These are phyloP conservation scores for Leptinotarsa tumamoca DNA, from an alignment of 2,888 invertebrate species.

Conservation along the genomic window DNA sequence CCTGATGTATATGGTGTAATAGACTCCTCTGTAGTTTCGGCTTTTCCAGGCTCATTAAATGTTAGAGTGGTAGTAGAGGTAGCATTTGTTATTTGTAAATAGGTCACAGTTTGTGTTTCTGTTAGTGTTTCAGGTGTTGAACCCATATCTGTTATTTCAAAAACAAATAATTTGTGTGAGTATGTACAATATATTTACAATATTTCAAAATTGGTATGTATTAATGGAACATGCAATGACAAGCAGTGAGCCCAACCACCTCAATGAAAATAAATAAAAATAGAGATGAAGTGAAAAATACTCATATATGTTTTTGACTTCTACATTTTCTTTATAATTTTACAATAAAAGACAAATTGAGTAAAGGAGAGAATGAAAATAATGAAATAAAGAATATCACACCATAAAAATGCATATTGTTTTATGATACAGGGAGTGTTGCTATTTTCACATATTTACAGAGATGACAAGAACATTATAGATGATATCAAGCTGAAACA, in stretches of 20 bases:
- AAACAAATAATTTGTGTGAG: constrained; percentile 59
- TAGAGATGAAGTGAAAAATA: constrained; percentile 2
- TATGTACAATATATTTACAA: constrained; percentile 46
- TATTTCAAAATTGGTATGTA: constrained; percentile 49
- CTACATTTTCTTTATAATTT: constrained; percentile 30
- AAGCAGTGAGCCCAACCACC: constrained; percentile 48
- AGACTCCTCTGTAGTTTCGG: constrained; percentile 48
- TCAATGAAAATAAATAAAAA: constrained; percentile 34
- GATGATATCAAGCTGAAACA: constrained; percentile 59
- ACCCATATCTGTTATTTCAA: constrained; percentile 66
- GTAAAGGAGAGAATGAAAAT: constrained; percentile 23
- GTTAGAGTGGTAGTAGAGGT: constrained; percentile 59
- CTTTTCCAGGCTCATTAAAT: constrained; percentile 51
- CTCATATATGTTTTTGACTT: constrained; percentile 29
- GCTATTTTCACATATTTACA: constrained; percentile 61
- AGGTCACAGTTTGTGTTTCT: constrained; percentile 61
- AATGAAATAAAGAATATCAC: constrained; percentile 28
- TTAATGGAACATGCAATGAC: constrained; percentile 50
- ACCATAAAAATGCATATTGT: constrained; percentile 19
- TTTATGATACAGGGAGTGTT: constrained; percentile 53
- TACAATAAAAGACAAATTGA: constrained; percentile 29
- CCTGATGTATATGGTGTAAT: constrained; percentile 39
- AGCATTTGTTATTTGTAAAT: constrained; percentile 59
- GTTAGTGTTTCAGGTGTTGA: constrained; percentile 66
- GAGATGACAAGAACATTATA: constrained; percentile 56